Percentiles rank a stretch among this genome's conserved stretches.
Conservation (phyloP, 2,888 invertebrate species). For the Caenorhabditis wallacei region DNA sequence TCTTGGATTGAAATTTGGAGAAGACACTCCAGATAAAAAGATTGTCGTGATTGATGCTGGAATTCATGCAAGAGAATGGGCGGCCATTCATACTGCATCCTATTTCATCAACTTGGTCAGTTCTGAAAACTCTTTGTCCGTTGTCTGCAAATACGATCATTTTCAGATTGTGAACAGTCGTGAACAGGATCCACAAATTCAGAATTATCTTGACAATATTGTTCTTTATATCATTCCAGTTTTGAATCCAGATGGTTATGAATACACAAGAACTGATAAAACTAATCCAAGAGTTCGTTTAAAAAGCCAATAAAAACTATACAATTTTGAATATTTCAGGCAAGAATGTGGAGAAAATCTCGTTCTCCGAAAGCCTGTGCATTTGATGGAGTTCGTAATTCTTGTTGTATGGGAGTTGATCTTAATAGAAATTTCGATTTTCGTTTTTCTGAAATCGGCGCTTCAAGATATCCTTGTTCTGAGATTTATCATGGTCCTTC, state of each 20-base stretch:
- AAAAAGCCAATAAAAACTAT: neutral
- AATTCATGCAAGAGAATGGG: conserved; percentile 81
- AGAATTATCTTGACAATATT: conserved; percentile 72
- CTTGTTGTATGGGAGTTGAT: conserved; percentile 82
- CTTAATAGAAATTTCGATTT: conserved; percentile 82
- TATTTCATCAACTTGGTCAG: conserved; percentile 80
- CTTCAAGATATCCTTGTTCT: conserved; percentile 81
- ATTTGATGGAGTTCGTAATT: conserved; percentile 71
- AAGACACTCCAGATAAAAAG: conserved; percentile 75
- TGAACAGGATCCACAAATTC: conserved; percentile 71
- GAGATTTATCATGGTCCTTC: conserved; percentile 81
- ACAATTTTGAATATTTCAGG: conserved; percentile 52
- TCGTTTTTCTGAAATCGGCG: conserved; percentile 81
- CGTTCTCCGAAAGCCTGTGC: conserved; percentile 76
- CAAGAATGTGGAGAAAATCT: conserved; percentile 81
- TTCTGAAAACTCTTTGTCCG: neutral
- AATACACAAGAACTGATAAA: conserved; percentile 80
- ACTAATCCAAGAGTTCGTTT: conserved; percentile 76
- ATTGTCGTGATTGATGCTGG: conserved; percentile 82
- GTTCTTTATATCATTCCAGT: conserved; percentile 81
- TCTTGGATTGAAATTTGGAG: conserved; percentile 79
- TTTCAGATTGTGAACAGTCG: conserved; percentile 76
- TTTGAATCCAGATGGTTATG: conserved; percentile 82
- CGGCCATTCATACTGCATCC: conserved; percentile 79
- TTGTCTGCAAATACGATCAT: no score